These are phyloP conservation scores for Neopelma chrysocephalum DNA, from an alignment of 2,797 vertebrate genomes.

Conservation along the genomic window DNA sequence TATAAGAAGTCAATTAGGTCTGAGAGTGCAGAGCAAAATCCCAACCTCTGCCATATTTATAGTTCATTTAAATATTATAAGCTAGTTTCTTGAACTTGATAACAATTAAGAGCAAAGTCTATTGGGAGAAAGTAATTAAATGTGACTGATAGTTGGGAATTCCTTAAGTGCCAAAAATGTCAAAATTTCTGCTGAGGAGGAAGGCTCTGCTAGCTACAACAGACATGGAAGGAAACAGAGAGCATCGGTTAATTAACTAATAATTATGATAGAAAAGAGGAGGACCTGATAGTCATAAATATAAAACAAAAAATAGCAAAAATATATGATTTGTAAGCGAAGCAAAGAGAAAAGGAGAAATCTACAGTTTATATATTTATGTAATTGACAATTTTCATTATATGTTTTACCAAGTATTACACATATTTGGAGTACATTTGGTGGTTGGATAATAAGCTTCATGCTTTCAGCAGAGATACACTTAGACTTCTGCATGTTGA, in stretches of 20 bases:
- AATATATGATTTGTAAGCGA: background rate
- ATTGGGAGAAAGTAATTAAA: conserved; percentile 57
- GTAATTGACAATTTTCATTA: background rate
- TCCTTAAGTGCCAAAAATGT: background rate
- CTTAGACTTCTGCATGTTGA: background rate
- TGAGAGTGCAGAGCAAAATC: background rate
- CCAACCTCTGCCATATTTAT: background rate
- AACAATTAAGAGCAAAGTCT: conserved; percentile 21
- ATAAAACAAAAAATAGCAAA: background rate
- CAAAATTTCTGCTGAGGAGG: background rate
- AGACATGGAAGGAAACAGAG: background rate
- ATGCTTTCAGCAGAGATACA: background rate
- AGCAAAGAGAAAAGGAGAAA: background rate
- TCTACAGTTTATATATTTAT: background rate
- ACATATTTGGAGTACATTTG: background rate
- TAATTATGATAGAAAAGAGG: background rate
- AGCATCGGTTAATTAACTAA: conserved; percentile 36
- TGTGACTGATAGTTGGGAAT: conserved; percentile 3
- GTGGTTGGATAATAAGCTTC: background rate
- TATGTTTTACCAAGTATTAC: background rate
- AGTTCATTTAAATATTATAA: background rate
- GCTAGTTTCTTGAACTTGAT: background rate
- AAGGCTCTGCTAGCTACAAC: background rate
- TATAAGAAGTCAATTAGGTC: background rate
- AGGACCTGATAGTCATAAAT: background rate